Evolutionary conservation across 2,888 invertebrate genomes (phyloP), one percentile per base, ranked within the genome.

Genomic region (Peribatodes rhomboidaria): DNA sequence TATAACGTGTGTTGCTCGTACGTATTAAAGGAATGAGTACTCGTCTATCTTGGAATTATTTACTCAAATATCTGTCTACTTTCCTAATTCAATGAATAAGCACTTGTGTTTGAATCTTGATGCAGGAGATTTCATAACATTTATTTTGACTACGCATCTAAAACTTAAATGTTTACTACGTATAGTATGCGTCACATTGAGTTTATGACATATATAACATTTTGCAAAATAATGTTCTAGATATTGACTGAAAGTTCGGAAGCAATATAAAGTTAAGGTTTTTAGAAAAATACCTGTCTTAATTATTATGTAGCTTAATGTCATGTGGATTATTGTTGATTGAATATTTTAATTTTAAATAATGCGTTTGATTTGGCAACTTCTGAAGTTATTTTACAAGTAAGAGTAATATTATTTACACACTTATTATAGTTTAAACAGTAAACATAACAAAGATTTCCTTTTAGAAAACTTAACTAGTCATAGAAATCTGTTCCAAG

Each of bases 381-480:
- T 37, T 53, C 16, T 14, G 18, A 39, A 60, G 31, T 61, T 61
- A 31, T 31, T 49, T 31, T 14, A 55, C 18, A 46, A 4, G 37
- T 49, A 10, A 20, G n/a, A n/a, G n/a, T n/a, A n/a, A 47, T 27
- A 55, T 16, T 61, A 42, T 62, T 44, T 50, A 56, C 50, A 61
- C 13, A 35, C 7, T 11, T 42, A 50, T 39, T 49, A 35, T 22
- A 33, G 4, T 42, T 61, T 35, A 33, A 22, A 41, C 7, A 20
- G 20, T 50, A 18, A 42, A 61, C 55, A 50, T 65, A 55, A 55
- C 44, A 35, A 65, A 66, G 44, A 77, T 67, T 71, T 75, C 70
- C 69, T 75, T 79, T 77, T 78, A 78, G 76, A 79, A 81, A 81
- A 79, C 72, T 76, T 78, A 63, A 68, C 72, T 75, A 77, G 60